Evolutionary conservation across 1,140 invertebrate genomes (phyloP).

Genomic region (Eciton burchellii): DNA sequence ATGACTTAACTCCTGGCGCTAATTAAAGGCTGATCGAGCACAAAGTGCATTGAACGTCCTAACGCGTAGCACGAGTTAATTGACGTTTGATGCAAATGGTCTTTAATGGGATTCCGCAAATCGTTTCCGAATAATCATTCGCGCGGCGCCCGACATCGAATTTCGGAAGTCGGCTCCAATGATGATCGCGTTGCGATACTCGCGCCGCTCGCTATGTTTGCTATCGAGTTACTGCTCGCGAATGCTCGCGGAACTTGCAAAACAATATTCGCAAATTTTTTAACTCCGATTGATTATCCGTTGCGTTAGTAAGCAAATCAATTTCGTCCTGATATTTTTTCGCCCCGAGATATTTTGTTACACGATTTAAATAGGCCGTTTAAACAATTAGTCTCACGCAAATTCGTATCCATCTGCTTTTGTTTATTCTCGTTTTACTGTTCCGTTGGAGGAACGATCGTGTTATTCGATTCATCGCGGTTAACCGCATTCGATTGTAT

Average conservation of each 20-base stretch:
- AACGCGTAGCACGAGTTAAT: conserved; percentile 56
- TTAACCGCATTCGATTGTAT: conserved; percentile 8
- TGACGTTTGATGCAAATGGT: conserved; percentile 49
- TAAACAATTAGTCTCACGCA: neutral
- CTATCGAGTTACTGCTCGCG: conserved; percentile 10
- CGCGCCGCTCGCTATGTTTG: neutral
- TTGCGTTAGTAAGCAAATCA: neutral
- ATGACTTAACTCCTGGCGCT: conserved; percentile 50
- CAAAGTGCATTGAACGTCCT: conserved; percentile 49
- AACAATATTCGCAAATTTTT: conserved; percentile 8
- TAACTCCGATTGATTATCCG: neutral
- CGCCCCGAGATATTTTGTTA: neutral
- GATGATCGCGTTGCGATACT: conserved; percentile 27
- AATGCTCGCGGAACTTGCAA: conserved; percentile 11
- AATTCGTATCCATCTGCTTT: neutral
- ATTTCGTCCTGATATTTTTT: conserved; percentile 1
- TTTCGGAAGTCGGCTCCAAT: conserved; percentile 33
- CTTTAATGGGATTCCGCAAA: conserved; percentile 55
- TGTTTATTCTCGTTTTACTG: neutral
- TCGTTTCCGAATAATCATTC: conserved; percentile 54
- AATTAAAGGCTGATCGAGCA: conserved; percentile 58
- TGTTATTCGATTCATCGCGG: neutral
- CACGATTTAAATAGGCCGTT: neutral
- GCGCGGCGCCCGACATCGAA: conserved; percentile 37
- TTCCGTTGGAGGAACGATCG: neutral